Conservation (phyloP, 2,113 vertebrate genomes). For the Xiphorhynchus elegans region DNA sequence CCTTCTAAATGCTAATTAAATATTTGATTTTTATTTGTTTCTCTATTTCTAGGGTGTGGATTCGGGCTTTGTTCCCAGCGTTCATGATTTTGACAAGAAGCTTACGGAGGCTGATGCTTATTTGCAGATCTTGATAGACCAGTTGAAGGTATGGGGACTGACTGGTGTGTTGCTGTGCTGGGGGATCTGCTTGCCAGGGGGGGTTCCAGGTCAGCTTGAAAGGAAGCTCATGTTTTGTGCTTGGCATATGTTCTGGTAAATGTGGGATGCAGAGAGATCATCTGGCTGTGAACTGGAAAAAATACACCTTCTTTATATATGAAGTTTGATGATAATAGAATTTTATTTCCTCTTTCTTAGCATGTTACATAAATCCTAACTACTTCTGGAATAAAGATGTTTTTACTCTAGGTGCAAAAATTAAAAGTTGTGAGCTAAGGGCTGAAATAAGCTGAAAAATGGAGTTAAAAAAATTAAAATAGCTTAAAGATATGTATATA, state of each 20-base stretch:
- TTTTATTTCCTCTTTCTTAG: neutral
- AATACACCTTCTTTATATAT: neutral
- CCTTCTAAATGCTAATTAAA: neutral
- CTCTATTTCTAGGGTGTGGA: conserved; percentile 86
- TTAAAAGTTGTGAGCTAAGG: neutral
- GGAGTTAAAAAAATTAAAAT: neutral
- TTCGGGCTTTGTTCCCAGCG: conserved; percentile 93
- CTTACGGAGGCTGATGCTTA: conserved; percentile 97
- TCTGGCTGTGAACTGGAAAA: neutral
- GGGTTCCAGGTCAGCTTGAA: neutral
- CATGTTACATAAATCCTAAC: neutral
- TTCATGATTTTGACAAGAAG: conserved; percentile 99
- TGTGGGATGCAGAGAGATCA: neutral
- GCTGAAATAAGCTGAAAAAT: neutral
- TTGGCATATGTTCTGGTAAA: neutral
- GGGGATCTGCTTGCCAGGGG: neutral
- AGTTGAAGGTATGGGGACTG: conserved; percentile 86
- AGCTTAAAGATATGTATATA: neutral
- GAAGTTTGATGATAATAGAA: neutral
- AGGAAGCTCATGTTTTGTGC: neutral
- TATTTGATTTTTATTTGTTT: neutral
- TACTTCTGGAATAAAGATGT: neutral
- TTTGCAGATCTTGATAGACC: conserved; percentile 98
- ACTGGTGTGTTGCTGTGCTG: neutral
- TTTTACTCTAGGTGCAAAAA: neutral